These are phyloP conservation scores for Cosmia pyralina DNA, from an alignment of 2,888 invertebrate genomes.

Conservation along the genomic window DNA sequence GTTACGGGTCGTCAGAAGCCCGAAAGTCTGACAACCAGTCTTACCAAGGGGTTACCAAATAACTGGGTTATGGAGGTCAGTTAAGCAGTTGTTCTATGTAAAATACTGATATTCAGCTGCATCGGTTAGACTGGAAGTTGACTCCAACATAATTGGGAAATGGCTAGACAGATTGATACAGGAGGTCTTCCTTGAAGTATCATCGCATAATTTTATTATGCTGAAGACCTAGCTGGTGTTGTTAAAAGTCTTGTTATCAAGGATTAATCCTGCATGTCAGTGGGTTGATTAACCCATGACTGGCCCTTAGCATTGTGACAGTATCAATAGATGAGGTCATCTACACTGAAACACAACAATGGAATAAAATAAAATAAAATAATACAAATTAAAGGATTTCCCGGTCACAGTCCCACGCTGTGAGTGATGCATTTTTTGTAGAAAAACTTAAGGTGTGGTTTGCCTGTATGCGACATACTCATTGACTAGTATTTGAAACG, in stretches of 20 bases:
- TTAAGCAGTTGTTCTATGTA: not conserved
- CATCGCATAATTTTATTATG: too few species aligned
- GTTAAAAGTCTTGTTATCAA: not conserved
- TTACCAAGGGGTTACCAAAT: not conserved
- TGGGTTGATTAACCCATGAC: not conserved
- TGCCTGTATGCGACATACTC: not conserved
- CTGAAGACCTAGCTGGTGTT: not conserved
- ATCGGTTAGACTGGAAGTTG: not conserved
- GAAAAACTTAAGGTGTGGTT: conserved; percentile 44
- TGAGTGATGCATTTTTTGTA: conserved; percentile 46
- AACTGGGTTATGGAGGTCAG: not conserved
- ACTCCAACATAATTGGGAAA: not conserved
- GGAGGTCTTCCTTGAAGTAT: not conserved
- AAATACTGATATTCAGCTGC: not conserved
- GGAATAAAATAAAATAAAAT: conserved; percentile 33
- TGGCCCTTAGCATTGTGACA: not conserved
- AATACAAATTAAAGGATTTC: conserved; percentile 49
- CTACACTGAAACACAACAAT: conserved; percentile 21
- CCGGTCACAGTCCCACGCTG: conserved; percentile 37
- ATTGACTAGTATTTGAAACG: not conserved
- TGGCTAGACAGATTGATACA: not conserved
- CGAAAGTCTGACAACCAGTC: not conserved
- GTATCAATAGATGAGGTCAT: conserved; percentile 22
- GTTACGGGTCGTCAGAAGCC: not conserved
- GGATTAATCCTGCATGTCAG: not conserved